Conservation (phyloP, 2,888 invertebrate genomes). For the Rhamphomyia laevipes region DNA sequence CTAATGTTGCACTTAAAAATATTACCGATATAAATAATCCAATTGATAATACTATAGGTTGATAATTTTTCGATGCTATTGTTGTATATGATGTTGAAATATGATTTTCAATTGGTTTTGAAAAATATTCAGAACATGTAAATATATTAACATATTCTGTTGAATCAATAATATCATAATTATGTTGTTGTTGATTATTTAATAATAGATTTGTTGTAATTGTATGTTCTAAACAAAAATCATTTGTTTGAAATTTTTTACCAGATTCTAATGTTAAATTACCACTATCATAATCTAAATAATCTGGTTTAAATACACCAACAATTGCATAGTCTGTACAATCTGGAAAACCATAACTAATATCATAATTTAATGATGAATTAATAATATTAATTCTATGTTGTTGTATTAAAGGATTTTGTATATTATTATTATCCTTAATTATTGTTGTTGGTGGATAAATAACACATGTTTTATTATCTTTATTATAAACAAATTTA, state of each 20-base stretch:
- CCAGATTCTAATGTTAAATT: slow-evolving; percentile 41
- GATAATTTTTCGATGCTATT: background rate
- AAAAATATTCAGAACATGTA: slow-evolving; percentile 48
- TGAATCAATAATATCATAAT: background rate
- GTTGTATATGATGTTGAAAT: slow-evolving; percentile 17
- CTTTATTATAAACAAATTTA: slow-evolving; percentile 48
- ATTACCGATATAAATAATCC: slow-evolving; percentile 69
- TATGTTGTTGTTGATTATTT: no score
- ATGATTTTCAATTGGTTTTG: slow-evolving; percentile 21
- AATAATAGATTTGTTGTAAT: background rate
- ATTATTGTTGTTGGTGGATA: background rate
- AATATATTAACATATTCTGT: slow-evolving; percentile 46
- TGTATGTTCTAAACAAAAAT: slow-evolving; percentile 21
- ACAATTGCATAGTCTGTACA: slow-evolving; percentile 26
- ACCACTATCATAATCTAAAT: slow-evolving; percentile 41
- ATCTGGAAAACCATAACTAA: slow-evolving; percentile 24
- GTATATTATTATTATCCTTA: background rate
- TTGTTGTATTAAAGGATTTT: slow-evolving; percentile 24
- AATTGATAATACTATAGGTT: slow-evolving; percentile 54
- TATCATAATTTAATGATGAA: slow-evolving; percentile 23
- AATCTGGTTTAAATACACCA: slow-evolving; percentile 43
- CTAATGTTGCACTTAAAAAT: slow-evolving; percentile 70
- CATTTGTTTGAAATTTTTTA: slow-evolving; percentile 19
- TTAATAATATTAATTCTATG: slow-evolving; percentile 16
- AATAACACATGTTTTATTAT: slow-evolving; percentile 39